Evolutionary conservation across 1,140 invertebrate genomes (phyloP).

Genomic region (Amyelois transitella): DNA sequence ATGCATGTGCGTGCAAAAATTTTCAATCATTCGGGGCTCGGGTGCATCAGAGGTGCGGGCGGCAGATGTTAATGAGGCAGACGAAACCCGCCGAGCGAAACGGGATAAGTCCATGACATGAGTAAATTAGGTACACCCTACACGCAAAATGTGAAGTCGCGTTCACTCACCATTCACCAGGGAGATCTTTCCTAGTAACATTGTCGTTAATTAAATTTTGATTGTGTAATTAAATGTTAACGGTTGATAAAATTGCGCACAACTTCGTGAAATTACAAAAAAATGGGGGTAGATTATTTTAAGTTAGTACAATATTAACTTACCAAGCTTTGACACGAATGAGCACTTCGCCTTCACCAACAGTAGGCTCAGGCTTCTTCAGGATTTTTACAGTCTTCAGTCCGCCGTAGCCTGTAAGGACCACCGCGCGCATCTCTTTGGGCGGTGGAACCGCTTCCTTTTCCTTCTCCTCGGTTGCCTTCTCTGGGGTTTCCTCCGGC

Average conservation of each 20-base stretch:
- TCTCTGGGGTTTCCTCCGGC: slow-evolving; percentile 72
- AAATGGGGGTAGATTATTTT: slow-evolving; percentile 17
- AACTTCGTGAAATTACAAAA: neutral
- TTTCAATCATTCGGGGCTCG: slow-evolving; percentile 43
- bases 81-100: slow-evolving; percentile 28
- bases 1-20: slow-evolving; percentile 50
- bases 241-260: neutral
- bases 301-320: slow-evolving; percentile 58
- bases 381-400: slow-evolving; percentile 88
- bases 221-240: neutral
- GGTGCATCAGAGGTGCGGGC: slow-evolving; percentile 28
- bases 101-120: slow-evolving; percentile 31
- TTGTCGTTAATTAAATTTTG: neutral
- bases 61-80: slow-evolving; percentile 58
- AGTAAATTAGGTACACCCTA: slow-evolving; percentile 26
- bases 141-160: slow-evolving; percentile 1
- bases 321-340: slow-evolving; percentile 91
- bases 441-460: slow-evolving; percentile 78
- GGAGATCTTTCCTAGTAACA: neutral
- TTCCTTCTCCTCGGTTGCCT: slow-evolving; percentile 70
- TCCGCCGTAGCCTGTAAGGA: slow-evolving; percentile 88
- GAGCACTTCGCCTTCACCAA: slow-evolving; percentile 85
- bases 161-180: neutral
- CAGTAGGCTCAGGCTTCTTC: slow-evolving; percentile 84
- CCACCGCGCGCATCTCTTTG: slow-evolving; percentile 89